Conservation (phyloP, 2,888 invertebrate species). For the Xylocampa areola region DNA sequence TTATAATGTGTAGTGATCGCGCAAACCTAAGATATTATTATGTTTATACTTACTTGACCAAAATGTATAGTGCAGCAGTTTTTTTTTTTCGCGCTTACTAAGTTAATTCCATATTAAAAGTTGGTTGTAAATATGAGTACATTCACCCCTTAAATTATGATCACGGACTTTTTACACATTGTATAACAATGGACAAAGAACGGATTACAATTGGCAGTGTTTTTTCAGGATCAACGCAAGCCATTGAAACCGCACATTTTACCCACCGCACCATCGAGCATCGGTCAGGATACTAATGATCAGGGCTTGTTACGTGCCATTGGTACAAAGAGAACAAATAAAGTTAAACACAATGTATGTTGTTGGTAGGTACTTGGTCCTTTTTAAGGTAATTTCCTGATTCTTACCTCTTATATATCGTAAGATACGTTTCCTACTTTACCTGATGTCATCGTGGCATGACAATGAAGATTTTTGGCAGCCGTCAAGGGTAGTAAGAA, state of each 20-base stretch:
- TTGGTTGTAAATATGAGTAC: no score
- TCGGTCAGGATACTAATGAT: conserved; percentile 60
- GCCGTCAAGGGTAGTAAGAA: no score
- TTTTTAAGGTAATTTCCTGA: neutral
- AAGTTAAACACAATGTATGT: conserved; percentile 27
- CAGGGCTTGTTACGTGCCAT: conserved; percentile 56
- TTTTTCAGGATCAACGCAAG: conserved; percentile 35
- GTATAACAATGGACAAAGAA: conserved; percentile 27
- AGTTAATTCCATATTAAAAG: no score
- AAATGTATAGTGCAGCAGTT: no score
- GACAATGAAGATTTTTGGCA: no score
- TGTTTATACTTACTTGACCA: no score
- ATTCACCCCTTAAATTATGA: no score
- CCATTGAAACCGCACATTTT: conserved; percentile 59
- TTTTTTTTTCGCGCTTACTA: no score
- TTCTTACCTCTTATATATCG: neutral
- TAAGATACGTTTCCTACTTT: no score
- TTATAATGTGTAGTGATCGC: no score
- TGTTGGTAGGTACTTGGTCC: conserved; percentile 13
- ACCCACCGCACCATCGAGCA: conserved; percentile 33
- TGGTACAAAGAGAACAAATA: conserved; percentile 39
- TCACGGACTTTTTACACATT: conserved; percentile 25
- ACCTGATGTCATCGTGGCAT: no score
- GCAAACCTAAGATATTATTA: no score
- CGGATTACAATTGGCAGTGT: conserved; percentile 24